Base-by-base conservation (phyloP, 37 sponge, comb jelly and placozoan genomes). In the Ephydatia muelleri region DNA sequence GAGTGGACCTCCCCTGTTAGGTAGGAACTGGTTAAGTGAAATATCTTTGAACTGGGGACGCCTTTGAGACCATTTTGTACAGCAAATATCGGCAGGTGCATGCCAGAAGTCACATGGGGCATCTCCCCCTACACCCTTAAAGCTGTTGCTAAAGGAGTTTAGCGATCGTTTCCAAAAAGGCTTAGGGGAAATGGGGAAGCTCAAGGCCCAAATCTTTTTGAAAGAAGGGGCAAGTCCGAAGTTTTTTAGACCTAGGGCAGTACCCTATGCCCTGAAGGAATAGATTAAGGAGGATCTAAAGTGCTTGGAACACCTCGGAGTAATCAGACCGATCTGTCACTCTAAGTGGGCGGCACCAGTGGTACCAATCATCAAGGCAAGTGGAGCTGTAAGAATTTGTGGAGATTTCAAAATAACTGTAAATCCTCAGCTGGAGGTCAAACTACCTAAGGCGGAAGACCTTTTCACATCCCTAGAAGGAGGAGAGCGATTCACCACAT, bases 331-430 rank as follows among this genome's bases (percentile, higher is more conserved):
- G 6, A 82, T 90, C 2, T 36, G 26, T 19, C 64, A 68, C 31
- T 65, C 69, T 32, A 79, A 91, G 47, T 91, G 91, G 91, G 91
- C 86, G 25, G 72, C 91, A 38, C 87, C 91, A 27, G 78, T 91
- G 26, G 91, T 90, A 11, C 79, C 83, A 23, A 83, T 91, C 28
- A 32, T 67, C 13, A 86, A 86, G 36, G 38, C 33, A 22, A 80
- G 86, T 35, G 81, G 84, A 32, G 25, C 23, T 12, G 30, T 91
- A 49, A 39, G 92, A 65, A 40, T 88, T 0, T 88, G 88, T 66
- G 83, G 88, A 11, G 88, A 88, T 26, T 88, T 76, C 78, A 82
- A 75, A 32, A 70, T 76, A 0, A 88, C 88, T 13, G 31, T 88
- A 27, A 88, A 88, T 35, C 78, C 78, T 1, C 72, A 32, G 8